phyloP scores from a whole-genome alignment of 2,113 vertebrate genomes.

The Murina feae region DNA sequence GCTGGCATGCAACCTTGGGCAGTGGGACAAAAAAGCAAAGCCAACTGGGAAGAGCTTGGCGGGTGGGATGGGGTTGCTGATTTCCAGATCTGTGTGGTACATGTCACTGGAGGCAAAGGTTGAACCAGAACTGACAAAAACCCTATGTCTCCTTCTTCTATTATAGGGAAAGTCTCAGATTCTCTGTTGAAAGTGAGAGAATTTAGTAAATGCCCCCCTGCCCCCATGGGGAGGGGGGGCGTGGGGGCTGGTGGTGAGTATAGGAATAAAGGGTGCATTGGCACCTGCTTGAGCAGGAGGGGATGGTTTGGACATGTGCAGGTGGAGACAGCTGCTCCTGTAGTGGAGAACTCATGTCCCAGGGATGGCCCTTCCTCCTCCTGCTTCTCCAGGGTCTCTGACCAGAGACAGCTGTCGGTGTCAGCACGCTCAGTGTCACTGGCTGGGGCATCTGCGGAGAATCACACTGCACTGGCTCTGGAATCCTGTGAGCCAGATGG shows the following conservation, averaged over 20 bases:
- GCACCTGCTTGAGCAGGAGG: background rate
- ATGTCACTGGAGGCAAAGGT: background rate
- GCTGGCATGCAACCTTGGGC: background rate
- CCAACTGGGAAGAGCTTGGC: background rate
- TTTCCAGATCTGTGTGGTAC: background rate
- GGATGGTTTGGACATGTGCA: background rate
- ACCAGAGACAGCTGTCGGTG: background rate
- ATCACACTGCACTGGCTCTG: too few species aligned
- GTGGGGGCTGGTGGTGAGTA: background rate
- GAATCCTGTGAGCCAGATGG: too few species aligned
- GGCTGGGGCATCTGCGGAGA: background rate
- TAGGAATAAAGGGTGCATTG: background rate
- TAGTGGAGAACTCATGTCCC: background rate
- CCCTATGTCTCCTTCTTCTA: background rate
- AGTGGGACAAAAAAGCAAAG: background rate
- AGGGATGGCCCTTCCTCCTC: background rate
- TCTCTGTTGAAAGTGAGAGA: background rate
- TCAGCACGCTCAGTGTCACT: accelerated
- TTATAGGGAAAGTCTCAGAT: background rate
- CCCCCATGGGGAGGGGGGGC: too few species aligned
- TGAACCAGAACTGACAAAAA: background rate
- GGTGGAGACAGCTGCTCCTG: background rate
- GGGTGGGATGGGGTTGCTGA: accelerated
- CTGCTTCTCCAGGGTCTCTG: background rate
- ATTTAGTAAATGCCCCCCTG: background rate